Evolutionary conservation across 2,113 vertebrate species (phyloP).

Genomic region (Hippoglossus stenolepis): DNA sequence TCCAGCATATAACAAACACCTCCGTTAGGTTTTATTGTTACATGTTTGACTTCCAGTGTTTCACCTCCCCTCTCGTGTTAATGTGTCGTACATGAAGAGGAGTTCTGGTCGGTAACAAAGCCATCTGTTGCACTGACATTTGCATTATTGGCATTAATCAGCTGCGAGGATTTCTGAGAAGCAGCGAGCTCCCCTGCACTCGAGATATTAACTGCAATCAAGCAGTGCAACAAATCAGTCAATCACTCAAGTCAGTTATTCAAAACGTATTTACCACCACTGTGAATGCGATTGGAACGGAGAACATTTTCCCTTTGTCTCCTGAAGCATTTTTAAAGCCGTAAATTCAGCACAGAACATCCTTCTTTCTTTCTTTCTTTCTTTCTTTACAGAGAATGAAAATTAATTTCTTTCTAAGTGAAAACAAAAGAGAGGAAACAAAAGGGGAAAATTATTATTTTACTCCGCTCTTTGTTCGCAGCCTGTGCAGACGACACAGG

Average conservation of each 20-base stretch:
- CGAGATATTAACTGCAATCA: constrained; percentile 35
- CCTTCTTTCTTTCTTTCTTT: background rate
- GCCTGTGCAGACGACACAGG: constrained; percentile 17
- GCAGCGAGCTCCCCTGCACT: constrained; percentile 19
- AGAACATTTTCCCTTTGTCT: background rate
- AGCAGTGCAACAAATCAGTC: constrained; percentile 23
- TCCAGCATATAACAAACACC: too few relatives aligned
- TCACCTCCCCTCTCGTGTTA: background rate
- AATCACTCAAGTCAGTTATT: constrained; percentile 18
- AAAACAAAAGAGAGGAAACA: constrained; percentile 7
- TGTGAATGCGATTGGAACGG: background rate
- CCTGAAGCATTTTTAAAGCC: background rate
- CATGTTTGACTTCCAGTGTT: background rate
- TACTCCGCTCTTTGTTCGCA: constrained; percentile 10
- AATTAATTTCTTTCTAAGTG: background rate
- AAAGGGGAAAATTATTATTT: background rate
- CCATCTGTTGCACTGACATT: constrained; percentile 61
- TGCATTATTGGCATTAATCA: constrained; percentile 60
- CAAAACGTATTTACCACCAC: constrained; percentile 5
- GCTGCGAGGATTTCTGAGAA: constrained; percentile 37
- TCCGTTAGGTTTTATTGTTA: too few relatives aligned
- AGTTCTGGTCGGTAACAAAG: constrained; percentile 39
- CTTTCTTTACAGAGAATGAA: background rate
- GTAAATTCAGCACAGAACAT: background rate
- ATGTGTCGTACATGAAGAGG: constrained; percentile 11